phyloP scores from a whole-genome alignment of 2,113 vertebrate genomes.

The Sorex fumeus region DNA sequence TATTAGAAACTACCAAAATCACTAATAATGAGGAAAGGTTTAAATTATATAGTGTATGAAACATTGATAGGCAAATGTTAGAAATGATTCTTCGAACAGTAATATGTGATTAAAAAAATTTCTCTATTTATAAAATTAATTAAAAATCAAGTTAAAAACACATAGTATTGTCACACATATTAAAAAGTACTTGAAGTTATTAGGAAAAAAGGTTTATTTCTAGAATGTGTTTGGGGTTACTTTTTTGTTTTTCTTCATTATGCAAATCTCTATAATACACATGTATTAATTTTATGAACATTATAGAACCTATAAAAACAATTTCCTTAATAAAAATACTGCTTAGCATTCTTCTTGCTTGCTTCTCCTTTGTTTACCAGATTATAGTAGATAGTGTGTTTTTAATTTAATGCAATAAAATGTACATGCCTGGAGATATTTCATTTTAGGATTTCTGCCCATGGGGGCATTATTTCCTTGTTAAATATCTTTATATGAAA shows the following conservation, averaged over 20 bases:
- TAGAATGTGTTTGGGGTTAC: background rate
- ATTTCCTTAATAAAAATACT: constrained; percentile 73
- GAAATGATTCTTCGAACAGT: background rate
- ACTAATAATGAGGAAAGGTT: background rate
- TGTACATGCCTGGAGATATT: constrained; percentile 60
- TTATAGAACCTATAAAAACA: constrained; percentile 58
- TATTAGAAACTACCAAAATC: background rate
- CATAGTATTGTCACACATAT: background rate
- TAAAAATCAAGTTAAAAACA: background rate
- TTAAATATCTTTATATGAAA: constrained; percentile 70
- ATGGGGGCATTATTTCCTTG: constrained; percentile 69
- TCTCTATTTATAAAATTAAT: constrained; percentile 17
- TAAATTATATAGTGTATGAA: background rate
- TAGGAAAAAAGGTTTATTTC: constrained; percentile 37
- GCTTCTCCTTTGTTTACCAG: constrained; percentile 64
- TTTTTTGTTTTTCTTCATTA: constrained; percentile 48
- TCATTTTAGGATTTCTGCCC: constrained; percentile 68
- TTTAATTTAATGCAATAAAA: constrained; percentile 79
- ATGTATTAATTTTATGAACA: constrained; percentile 62
- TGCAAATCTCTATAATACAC: constrained; percentile 68
- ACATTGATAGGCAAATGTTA: background rate
- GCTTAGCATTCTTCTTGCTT: constrained; percentile 52
- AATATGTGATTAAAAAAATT: background rate
- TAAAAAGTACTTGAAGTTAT: constrained; percentile 1
- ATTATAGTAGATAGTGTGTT: constrained; percentile 64